Evolutionary conservation across 2,797 vertebrate genomes (phyloP).

Genomic region (Pelodytes ibericus): DNA sequence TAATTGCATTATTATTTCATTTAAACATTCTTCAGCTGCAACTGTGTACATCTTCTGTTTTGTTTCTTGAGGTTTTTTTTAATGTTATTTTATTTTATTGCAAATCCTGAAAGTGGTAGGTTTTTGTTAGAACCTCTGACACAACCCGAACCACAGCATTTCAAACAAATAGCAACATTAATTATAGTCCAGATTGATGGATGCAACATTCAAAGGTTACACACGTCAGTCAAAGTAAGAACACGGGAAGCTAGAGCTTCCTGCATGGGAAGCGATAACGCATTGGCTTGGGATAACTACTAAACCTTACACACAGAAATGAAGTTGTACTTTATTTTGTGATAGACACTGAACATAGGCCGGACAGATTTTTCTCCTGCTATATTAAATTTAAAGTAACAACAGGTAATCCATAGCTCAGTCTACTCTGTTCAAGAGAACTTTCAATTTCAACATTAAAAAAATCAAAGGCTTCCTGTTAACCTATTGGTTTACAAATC

Average conservation of each 20-base stretch:
- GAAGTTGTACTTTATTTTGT: neutral
- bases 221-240: conserved; percentile 48
- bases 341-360: neutral
- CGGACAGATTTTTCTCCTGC: no score
- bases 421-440: no score
- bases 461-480: no score
- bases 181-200: conserved; percentile 54
- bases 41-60: neutral
- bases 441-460: no score
- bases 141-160: conserved; percentile 47
- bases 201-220: conserved; percentile 54
- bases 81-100: neutral
- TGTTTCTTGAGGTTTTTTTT: neutral
- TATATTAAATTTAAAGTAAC: no score
- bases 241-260: conserved; percentile 49
- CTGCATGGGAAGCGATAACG: conserved; percentile 48
- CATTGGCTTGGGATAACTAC: conserved; percentile 39
- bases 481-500: no score
- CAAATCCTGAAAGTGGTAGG: conserved; percentile 31
- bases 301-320: conserved; percentile 16
- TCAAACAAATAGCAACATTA: conserved; percentile 49
- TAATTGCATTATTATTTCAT: no score
- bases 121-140: conserved; percentile 34
- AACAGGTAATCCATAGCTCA: no score
- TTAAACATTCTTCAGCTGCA: no score